A percentile compares a stretch with the other conserved stretches of the same genome.
Conservation (phyloP, 2,888 invertebrate species). For the Drosophila monieri region DNA sequence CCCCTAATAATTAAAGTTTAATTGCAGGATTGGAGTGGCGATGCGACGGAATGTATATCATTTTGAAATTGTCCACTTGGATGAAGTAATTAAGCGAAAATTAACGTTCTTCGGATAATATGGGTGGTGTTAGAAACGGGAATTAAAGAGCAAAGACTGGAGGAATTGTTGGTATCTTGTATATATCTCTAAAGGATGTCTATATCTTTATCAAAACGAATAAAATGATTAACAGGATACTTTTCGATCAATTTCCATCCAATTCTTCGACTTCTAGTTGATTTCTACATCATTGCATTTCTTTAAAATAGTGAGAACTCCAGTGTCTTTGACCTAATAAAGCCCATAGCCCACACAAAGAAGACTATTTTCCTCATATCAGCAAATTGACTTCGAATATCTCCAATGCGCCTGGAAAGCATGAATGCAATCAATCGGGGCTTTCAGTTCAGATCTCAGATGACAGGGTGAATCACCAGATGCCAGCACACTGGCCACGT, state of each 20-base stretch:
- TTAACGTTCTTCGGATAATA: constrained; percentile 22
- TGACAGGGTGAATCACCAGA: constrained; percentile 17
- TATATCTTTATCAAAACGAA: too few relatives aligned
- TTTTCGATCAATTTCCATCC: too few relatives aligned
- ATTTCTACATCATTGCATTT: background rate
- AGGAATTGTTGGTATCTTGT: background rate
- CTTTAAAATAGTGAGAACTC: background rate
- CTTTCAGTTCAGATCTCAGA: constrained; percentile 20
- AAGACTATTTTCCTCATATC: background rate
- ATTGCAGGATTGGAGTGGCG: constrained; percentile 25
- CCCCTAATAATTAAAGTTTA: constrained; percentile 30
- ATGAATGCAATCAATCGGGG: constrained; percentile 13
- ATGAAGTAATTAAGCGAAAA: constrained; percentile 36
- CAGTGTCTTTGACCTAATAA: background rate
- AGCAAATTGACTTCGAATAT: constrained; percentile 1
- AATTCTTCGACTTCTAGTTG: too few relatives aligned
- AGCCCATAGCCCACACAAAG: background rate
- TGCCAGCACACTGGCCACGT: background rate
- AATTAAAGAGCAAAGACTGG: background rate
- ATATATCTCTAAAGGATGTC: background rate
- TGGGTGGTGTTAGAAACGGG: background rate
- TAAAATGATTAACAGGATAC: too few relatives aligned
- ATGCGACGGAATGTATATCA: constrained; percentile 28
- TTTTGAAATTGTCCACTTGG: constrained; percentile 29
- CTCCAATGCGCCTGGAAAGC: background rate